These are phyloP conservation scores for Pygoscelis antarcticus DNA, from an alignment of 2,113 vertebrate species.

Conservation along the genomic window DNA sequence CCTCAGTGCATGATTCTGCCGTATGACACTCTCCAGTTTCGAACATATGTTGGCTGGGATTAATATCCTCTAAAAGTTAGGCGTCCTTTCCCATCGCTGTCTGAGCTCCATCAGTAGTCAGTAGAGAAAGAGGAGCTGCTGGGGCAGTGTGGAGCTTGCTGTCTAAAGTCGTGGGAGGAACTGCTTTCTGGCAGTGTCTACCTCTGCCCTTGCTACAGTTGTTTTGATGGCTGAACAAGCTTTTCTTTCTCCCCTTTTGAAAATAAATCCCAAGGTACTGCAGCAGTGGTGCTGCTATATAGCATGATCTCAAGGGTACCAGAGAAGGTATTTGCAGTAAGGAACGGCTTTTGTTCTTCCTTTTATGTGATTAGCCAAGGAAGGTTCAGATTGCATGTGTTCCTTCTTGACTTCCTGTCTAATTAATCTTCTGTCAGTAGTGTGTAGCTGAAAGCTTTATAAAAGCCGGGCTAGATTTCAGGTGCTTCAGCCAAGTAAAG, in stretches of 20 bases:
- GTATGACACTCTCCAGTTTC: neutral
- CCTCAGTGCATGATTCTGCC: neutral
- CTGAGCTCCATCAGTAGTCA: neutral
- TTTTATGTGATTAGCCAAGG: slow-evolving; percentile 14
- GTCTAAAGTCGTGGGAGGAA: neutral
- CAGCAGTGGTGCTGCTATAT: neutral
- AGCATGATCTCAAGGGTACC: neutral
- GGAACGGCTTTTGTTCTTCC: slow-evolving; percentile 25
- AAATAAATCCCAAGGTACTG: neutral
- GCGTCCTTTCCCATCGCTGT: neutral
- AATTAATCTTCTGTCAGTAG: slow-evolving; percentile 54
- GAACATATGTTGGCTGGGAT: neutral
- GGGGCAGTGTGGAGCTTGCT: neutral
- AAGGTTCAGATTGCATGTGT: slow-evolving; percentile 47
- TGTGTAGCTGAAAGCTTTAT: slow-evolving; percentile 34
- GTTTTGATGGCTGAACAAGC: neutral
- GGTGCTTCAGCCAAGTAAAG: slow-evolving; percentile 39
- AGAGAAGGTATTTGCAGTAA: slow-evolving; percentile 3
- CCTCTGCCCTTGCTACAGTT: neutral
- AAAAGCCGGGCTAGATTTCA: slow-evolving; percentile 37
- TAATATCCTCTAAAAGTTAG: neutral
- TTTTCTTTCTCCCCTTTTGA: neutral
- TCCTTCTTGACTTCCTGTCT: slow-evolving; percentile 56
- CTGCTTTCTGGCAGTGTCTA: neutral
- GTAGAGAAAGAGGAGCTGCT: neutral